Conservation (phyloP, 2,113 vertebrate species). For the Chloropsis cyanopogon region DNA sequence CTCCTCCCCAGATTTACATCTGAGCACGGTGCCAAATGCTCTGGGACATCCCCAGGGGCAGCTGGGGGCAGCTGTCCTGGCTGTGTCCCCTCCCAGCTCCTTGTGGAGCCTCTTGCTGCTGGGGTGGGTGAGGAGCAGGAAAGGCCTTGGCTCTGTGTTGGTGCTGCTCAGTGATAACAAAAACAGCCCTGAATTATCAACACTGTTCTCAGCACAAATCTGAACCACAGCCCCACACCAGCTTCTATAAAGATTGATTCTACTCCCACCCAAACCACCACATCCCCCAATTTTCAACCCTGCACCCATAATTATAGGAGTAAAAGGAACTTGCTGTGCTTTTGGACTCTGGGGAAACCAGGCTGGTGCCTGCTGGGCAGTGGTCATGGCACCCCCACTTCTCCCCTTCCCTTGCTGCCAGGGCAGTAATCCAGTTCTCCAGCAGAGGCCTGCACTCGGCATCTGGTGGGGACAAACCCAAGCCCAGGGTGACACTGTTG, state of each 20-base stretch:
- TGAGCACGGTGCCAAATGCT: neutral
- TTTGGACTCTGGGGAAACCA: neutral
- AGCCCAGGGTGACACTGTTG: neutral
- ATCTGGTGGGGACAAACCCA: rapidly evolving
- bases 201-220: neutral
- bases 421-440: neutral
- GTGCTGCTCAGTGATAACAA: neutral
- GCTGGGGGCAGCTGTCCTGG: neutral
- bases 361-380: neutral
- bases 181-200: neutral
- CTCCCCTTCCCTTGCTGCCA: neutral
- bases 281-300: neutral
- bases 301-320: neutral
- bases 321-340: neutral
- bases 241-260: neutral
- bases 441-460: neutral
- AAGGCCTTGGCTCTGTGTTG: neutral
- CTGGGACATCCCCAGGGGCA: neutral
- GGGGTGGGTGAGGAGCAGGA: neutral
- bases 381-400: rapidly evolving
- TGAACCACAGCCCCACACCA: neutral
- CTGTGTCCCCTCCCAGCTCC: neutral
- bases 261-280: neutral
- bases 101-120: neutral
- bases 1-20: neutral